Conservation (phyloP, 2,113 vertebrate genomes). For the Scomber japonicus region DNA sequence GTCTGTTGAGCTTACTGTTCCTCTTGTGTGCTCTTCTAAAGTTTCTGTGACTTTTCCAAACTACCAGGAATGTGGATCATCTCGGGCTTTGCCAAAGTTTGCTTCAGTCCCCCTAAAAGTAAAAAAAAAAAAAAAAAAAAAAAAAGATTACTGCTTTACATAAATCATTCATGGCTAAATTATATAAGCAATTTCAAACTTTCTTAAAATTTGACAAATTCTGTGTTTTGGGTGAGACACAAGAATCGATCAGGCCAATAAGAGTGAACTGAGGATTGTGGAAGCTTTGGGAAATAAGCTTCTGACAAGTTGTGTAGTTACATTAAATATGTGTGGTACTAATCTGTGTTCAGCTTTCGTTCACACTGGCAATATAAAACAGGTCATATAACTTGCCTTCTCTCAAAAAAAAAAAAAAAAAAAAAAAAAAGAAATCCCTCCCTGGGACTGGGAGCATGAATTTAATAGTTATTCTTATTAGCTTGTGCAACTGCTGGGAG, state of each 20-base stretch:
- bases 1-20: background rate
- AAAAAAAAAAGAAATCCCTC: constrained; percentile 25
- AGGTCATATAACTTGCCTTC: constrained; percentile 64
- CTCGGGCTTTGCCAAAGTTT: constrained; percentile 23
- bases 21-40: constrained; percentile 20
- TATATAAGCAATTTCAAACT: background rate
- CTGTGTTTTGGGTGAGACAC: constrained; percentile 17
- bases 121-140: constrained; percentile 23
- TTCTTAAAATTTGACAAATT: constrained; percentile 7
- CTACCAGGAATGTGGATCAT: constrained; percentile 31
- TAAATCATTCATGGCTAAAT: constrained; percentile 8
- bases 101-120: background rate
- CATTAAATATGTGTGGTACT: constrained; percentile 43
- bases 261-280: constrained; percentile 41
- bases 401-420: constrained; percentile 34
- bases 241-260: constrained; percentile 20
- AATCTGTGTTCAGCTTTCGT: constrained; percentile 49
- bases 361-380: constrained; percentile 46
- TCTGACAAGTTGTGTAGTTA: constrained; percentile 48
- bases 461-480: constrained; percentile 73
- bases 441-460: constrained; percentile 36
- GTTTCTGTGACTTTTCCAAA: constrained; percentile 41
- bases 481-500: constrained; percentile 60
- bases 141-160: background rate
- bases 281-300: constrained; percentile 55